Evolutionary conservation across 1,140 invertebrate species (phyloP).

Genomic region (Akabosia matsudoensis): DNA sequence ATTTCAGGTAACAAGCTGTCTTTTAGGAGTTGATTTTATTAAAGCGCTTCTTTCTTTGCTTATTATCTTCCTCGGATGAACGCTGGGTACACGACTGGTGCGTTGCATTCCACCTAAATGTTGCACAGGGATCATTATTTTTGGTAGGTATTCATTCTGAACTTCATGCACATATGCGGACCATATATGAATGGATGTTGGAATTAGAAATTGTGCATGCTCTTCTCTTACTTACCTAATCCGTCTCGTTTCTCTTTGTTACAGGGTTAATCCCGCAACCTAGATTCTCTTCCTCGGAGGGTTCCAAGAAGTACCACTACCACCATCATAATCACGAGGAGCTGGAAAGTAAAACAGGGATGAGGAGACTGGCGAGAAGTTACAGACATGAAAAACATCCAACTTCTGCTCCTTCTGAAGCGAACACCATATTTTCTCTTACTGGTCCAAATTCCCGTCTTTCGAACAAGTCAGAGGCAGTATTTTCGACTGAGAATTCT

Average conservation of each 20-base stretch:
- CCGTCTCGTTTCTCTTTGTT: too few species aligned
- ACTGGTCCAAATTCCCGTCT: background rate
- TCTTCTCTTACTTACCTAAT: too few species aligned
- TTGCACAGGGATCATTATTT: too few species aligned
- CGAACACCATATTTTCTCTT: background rate
- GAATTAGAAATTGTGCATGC: too few species aligned
- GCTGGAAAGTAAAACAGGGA: background rate
- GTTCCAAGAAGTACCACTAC: background rate
- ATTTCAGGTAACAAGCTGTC: background rate
- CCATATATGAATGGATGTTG: background rate
- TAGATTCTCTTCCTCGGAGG: slow-evolving; percentile 3
- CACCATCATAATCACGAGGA: background rate
- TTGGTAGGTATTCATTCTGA: too few species aligned
- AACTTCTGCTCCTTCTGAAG: slow-evolving; percentile 15
- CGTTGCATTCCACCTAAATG: too few species aligned
- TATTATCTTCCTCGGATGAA: background rate
- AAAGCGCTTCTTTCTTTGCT: background rate
- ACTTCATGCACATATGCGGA: background rate
- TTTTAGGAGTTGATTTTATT: background rate
- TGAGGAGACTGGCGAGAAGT: slow-evolving; percentile 32
- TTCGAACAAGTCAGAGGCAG: slow-evolving; percentile 27
- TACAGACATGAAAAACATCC: slow-evolving; percentile 35
- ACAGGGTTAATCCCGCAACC: background rate
- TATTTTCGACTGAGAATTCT: slow-evolving; percentile 49
- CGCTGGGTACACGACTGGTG: too few species aligned